Evolutionary conservation across 2,888 invertebrate genomes (phyloP).

Genomic region (Eristalis pertinax): DNA sequence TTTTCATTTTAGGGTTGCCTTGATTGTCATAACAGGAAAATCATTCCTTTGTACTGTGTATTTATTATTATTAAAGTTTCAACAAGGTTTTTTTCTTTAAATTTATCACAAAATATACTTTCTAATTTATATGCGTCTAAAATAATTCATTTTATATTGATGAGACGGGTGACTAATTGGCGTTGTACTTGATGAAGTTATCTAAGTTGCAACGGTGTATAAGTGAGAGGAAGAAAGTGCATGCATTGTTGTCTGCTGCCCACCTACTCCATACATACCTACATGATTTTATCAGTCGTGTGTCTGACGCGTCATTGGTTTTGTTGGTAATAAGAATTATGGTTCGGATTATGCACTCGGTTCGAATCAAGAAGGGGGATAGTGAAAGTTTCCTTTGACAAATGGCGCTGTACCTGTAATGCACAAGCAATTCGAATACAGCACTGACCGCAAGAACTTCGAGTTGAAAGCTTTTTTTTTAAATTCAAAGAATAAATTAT

Average conservation of each 20-base stretch:
- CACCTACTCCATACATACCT: neutral
- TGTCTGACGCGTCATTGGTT: too few relatives aligned
- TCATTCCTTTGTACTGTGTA: slow-evolving; percentile 61
- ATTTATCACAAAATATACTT: slow-evolving; percentile 20
- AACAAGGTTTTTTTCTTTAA: slow-evolving; percentile 13
- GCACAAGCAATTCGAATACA: too few relatives aligned
- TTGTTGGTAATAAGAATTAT: too few relatives aligned
- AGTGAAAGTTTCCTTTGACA: too few relatives aligned
- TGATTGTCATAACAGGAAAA: slow-evolving; percentile 25
- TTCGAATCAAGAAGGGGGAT: too few relatives aligned
- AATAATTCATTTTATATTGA: neutral
- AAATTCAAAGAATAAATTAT: too few relatives aligned
- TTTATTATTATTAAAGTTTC: slow-evolving; percentile 54
- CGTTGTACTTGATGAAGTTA: neutral
- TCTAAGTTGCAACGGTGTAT: neutral
- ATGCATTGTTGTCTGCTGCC: neutral
- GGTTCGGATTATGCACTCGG: too few relatives aligned
- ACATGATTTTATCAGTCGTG: neutral
- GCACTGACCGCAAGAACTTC: too few relatives aligned
- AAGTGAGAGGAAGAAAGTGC: neutral
- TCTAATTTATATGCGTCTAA: neutral
- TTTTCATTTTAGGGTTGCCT: slow-evolving; percentile 29
- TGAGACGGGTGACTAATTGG: neutral
- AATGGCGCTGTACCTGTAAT: too few relatives aligned
- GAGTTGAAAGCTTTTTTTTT: too few relatives aligned